Base-by-base conservation (phyloP, 2,888 invertebrate genomes). In the Clostera curtula region DNA sequence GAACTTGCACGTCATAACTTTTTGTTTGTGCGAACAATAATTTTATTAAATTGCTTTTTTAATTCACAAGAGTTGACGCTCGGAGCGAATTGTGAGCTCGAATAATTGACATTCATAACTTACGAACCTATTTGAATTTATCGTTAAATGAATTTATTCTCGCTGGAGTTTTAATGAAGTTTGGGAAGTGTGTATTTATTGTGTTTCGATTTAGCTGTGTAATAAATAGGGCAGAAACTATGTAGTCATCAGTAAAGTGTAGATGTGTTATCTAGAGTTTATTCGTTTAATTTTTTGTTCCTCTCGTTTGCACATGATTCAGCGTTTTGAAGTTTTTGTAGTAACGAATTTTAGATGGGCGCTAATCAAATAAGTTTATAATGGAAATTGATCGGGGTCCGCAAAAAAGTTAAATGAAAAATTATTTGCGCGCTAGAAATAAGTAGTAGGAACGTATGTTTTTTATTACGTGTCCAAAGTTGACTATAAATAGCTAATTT, bases 1-100 rank as follows among this genome's bases (percentile, higher is more conserved):
- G 68, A 76, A 73, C 67, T 68, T 71, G 64, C 64, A 69, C 68
- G 63, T 77, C 71, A 75, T 74, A 72, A 71, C 69, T 70, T 72
- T 69, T 71, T 71, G 69, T 74, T 74, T 69, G 62, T 65, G 45
- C 52, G n/a, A n/a, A 49, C 50, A 53, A 55, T 56, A 40, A 50
- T 55, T n/a, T 54, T 56, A 48, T 52, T 53, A 44, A 51, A 51
- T 39, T 38, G 25, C 29, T 39, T 39, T 46, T 52, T 45, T 40
- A 50, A 49, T 52, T 50, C 45, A 26, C 43, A 24, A 29, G 29
- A 39, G 49, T 44, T 52, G 50, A 51, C n/a, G 36, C 46, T 49
- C 40, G 44, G 35, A 29, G 28, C 45, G 35, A 46, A 42, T 48
- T 47, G 49, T 27, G 31, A 29, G 14, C 7, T 21, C 16, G 22